Evolutionary conservation across 2,888 invertebrate genomes (phyloP).

Genomic region (Exocentrus adspersus): DNA sequence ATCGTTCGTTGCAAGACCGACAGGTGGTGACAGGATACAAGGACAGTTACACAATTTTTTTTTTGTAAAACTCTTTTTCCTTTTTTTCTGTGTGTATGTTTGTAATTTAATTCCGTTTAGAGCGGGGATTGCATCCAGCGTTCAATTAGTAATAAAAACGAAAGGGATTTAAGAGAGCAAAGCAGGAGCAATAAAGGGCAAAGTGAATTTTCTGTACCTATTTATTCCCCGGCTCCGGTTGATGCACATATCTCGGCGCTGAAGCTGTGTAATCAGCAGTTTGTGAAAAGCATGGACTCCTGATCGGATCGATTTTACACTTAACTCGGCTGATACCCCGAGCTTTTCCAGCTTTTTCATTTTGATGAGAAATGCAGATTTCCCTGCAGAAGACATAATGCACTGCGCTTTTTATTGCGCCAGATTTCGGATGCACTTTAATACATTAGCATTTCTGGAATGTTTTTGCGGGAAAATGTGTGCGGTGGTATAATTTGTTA

Average conservation of each 20-base stretch:
- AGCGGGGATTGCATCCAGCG: background rate
- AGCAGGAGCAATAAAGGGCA: slow-evolving; percentile 33
- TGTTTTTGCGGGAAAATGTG: slow-evolving; percentile 16
- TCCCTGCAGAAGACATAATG: slow-evolving; percentile 40
- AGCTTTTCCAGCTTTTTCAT: slow-evolving; percentile 53
- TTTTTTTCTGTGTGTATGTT: too few relatives aligned
- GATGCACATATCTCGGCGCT: slow-evolving; percentile 40
- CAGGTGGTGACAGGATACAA: slow-evolving; percentile 51
- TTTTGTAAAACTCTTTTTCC: too few relatives aligned
- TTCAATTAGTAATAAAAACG: slow-evolving; percentile 36
- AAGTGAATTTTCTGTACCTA: slow-evolving; percentile 38
- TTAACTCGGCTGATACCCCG: slow-evolving; percentile 50
- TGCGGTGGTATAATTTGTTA: slow-evolving; percentile 17
- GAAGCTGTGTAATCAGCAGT: slow-evolving; percentile 54
- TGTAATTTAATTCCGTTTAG: too few relatives aligned
- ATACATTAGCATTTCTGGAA: slow-evolving; percentile 35
- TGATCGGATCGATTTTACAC: slow-evolving; percentile 53
- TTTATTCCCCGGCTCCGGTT: slow-evolving; percentile 43
- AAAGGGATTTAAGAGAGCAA: slow-evolving; percentile 34
- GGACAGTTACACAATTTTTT: too few relatives aligned
- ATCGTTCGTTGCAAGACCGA: slow-evolving; percentile 57
- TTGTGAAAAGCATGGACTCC: slow-evolving; percentile 48
- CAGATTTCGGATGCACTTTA: slow-evolving; percentile 39
- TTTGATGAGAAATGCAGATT: slow-evolving; percentile 51
- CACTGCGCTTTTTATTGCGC: slow-evolving; percentile 37